Evolutionary conservation across 53 echinoderm and acorn worm species (phyloP).

Genomic region (Actinopyga echinites): DNA sequence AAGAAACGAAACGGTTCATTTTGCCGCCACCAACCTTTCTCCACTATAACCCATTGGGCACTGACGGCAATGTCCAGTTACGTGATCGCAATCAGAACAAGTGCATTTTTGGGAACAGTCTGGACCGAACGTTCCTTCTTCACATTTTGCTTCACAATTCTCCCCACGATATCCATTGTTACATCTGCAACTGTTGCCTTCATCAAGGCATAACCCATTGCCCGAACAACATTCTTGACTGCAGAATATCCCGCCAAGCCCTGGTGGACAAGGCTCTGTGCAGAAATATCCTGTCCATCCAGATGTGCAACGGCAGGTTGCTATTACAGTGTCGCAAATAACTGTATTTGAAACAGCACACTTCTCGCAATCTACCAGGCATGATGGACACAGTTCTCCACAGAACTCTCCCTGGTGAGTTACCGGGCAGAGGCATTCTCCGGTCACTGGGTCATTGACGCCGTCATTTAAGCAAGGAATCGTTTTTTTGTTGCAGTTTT

Average conservation of each 20-base stretch:
- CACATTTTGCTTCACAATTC: conserved; percentile 11
- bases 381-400: background rate
- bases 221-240: background rate
- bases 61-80: conserved; percentile 11
- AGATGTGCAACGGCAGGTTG: background rate
- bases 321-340: background rate
- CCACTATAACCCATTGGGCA: conserved; percentile 27
- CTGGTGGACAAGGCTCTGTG: conserved; percentile 27
- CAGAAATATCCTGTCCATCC: conserved; percentile 24
- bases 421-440: conserved; percentile 21
- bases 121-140: background rate
- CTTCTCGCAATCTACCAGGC: background rate
- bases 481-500: background rate
- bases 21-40: background rate
- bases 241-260: background rate
- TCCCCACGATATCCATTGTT: conserved; percentile 11
- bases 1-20: background rate
- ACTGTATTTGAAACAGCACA: background rate
- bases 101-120: background rate
- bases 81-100: conserved; percentile 25
- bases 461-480: conserved; percentile 12
- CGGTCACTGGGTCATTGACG: conserved; percentile 12
- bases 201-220: background rate
- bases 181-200: conserved; percentile 2
- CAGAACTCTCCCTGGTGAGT: conserved; percentile 9